Base-by-base conservation (phyloP, 2,797 vertebrate genomes). In the Pogonophryne albipinna region DNA sequence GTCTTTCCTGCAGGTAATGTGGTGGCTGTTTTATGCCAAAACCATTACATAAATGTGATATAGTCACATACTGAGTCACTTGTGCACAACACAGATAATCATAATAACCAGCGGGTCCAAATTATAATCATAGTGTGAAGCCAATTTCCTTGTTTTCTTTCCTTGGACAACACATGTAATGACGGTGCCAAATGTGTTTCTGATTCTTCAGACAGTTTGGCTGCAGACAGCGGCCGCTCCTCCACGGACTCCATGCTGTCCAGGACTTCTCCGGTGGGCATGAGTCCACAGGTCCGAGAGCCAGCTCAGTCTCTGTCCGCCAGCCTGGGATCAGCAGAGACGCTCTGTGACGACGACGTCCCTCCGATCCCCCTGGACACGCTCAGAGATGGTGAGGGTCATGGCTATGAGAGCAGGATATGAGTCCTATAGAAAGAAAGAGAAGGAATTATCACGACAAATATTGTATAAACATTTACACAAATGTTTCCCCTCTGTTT, bases 211-310 rank as follows among this genome's bases (percentile, higher is more conserved):
- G 93, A 93, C 87, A 93, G 92, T 79, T 83, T 94, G 86, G 92
- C 92, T 74, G 93, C 90, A 82, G 93, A 94, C 87, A 94, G 94
- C 0, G 93, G 94, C 10, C 91, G 89, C 65, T 94, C 89, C 0
- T 96, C 96, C 38, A 95, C 91, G 4, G 97, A 98, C 41, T 95
- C 95, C 14, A 74, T 95, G 63, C 83, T 94, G 78, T 94, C 96
- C 50, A 96, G 97, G 60, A 97, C 96, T 0, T 97, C 98, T 61
- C 98, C 98, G 0, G 96, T 96, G n/a, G 98, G 97, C 51, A 97
- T 98, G 97, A 97, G 97, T 76, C 97, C 97, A 73, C 97, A 96
- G 84, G 88, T 97, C 34, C 69, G 95, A 82, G 97, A 97, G 86
- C 96, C 94, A 72, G 95, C 87, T 16, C 95, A 93, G 0, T 84